Evolutionary conservation across 2,797 vertebrate species (phyloP).

Genomic region (Chloroceryle amazona): DNA sequence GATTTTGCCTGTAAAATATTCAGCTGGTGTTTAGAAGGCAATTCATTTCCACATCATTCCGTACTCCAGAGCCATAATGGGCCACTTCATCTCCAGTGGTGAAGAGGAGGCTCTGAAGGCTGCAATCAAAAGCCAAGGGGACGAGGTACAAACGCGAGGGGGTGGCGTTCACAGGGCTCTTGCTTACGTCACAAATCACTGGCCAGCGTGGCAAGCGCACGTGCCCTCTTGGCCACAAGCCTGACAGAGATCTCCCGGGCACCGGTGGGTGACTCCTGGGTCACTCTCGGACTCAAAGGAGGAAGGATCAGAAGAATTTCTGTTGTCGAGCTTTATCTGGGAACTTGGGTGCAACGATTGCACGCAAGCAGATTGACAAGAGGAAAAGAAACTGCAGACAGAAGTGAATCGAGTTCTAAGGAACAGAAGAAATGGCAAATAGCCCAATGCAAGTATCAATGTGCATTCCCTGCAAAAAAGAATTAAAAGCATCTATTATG

Average conservation of each 20-base stretch:
- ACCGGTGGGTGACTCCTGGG: not conserved
- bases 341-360: not conserved
- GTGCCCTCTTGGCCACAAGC: not conserved
- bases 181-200: not conserved
- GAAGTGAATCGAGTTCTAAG: not conserved
- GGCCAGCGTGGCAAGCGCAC: not conserved
- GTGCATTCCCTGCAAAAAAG: no score
- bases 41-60: not conserved
- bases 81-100: not conserved
- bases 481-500: not conserved
- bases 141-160: not conserved
- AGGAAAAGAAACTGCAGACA: not conserved
- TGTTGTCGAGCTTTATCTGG: not conserved
- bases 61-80: not conserved
- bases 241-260: not conserved
- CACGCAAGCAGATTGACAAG: not conserved
- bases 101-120: not conserved
- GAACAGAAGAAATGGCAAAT: not conserved
- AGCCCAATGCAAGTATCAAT: not conserved
- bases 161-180: not conserved
- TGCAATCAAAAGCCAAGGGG: not conserved
- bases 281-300: not conserved
- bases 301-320: not conserved
- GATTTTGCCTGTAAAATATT: not conserved
- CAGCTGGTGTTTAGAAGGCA: not conserved